Evolutionary conservation across 2,797 vertebrate genomes (phyloP), one percentile per base, ranked within the genome.

Genomic region (Adelosebastes latens): DNA sequence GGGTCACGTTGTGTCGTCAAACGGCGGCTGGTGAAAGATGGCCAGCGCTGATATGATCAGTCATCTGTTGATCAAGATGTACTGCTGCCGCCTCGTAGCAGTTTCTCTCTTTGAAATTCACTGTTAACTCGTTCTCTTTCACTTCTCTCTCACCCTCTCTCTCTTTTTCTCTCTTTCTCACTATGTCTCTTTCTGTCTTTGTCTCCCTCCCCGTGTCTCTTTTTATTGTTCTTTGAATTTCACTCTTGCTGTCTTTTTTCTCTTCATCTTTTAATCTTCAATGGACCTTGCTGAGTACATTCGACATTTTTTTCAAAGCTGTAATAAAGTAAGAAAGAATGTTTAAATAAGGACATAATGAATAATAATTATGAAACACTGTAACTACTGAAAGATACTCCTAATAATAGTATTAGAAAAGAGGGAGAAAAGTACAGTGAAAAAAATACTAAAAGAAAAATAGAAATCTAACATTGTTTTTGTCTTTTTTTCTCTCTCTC

Each of bases 31-130:
- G 91, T 99, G 98, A 99, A 97, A 96, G 97, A 99, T 99, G 97
- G 96, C 93, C 95, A 31, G 2, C 92, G 63, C 94, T 95, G 96
- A 96, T 95, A 97, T 96, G 97, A 99, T 99, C 97, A 96, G 97
- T 99, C 98, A 99, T 97, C 96, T 97, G 96, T 98, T 98, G 97
- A 99, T 98, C 98, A 98, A 99, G 97, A 98, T 96, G 96, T 97
- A 98, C 97, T 96, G 95, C 95, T 94, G 89, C 94, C 74, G 89
- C 87, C 88, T 88, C 79, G 66, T 83, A 27, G 74, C 72, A 84
- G 72, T 85, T 89, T 88, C 81, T 84, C 83, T 80, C 86, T 84
- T 46, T 85, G 79, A 84, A 86, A 88, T 89, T 89, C 84, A 78
- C 89, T 64, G 63, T 85, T 86, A 87, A 87, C 87, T 86, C 36